Conservation (phyloP, 1,140 invertebrate species). For the Plutomurus gul region DNA sequence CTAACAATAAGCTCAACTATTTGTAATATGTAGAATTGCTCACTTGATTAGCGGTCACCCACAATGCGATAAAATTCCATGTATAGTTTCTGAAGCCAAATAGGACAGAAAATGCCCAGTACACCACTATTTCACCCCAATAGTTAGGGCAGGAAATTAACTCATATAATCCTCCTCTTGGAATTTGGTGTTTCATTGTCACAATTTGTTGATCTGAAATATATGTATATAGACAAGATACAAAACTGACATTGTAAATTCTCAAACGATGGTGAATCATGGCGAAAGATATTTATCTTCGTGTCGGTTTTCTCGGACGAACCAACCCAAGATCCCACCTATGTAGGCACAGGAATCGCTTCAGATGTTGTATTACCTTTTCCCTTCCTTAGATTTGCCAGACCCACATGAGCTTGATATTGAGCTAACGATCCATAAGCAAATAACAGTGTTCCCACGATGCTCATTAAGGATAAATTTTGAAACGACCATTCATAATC, state of each 20-base stretch:
- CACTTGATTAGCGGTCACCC: slow-evolving; percentile 83
- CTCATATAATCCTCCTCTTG: slow-evolving; percentile 77
- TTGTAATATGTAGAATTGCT: background rate
- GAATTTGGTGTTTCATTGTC: slow-evolving; percentile 73
- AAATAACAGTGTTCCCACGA: slow-evolving; percentile 60
- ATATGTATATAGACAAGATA: background rate
- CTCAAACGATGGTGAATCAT: background rate
- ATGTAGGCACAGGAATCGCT: background rate
- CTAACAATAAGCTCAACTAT: too few species aligned
- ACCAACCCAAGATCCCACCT: too few species aligned
- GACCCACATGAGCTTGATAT: slow-evolving; percentile 68
- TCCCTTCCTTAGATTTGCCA: slow-evolving; percentile 72
- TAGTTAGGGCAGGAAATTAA: slow-evolving; percentile 80
- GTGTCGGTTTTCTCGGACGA: too few species aligned
- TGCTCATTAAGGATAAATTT: background rate
- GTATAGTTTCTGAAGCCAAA: slow-evolving; percentile 63
- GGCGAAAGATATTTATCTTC: background rate
- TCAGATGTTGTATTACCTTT: slow-evolving; percentile 55
- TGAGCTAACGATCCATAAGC: slow-evolving; percentile 71
- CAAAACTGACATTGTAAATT: background rate
- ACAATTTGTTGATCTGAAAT: slow-evolving; percentile 64
- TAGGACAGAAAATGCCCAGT: slow-evolving; percentile 69
- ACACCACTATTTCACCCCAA: slow-evolving; percentile 80
- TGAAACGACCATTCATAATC: background rate
- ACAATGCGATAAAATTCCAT: slow-evolving; percentile 69